Conservation (phyloP, 2,888 invertebrate genomes). For the Drosophila flavopinicola region DNA sequence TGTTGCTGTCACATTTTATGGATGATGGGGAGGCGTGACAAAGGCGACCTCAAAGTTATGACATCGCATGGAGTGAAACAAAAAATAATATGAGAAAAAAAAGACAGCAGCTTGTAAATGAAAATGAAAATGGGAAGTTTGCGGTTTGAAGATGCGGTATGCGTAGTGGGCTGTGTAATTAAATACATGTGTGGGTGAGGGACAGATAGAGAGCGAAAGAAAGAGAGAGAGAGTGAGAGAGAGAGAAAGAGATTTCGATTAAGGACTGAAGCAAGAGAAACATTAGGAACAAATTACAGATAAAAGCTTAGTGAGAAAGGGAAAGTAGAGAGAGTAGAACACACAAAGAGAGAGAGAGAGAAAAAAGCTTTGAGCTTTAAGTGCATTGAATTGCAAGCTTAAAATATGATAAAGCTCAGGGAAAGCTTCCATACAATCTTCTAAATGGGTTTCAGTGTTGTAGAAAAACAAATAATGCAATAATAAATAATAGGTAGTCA, state of each 20-base stretch:
- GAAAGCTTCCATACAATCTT: background rate
- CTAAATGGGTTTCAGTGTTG: too few species aligned
- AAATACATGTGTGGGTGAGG: constrained; percentile 7
- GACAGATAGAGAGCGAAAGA: too few species aligned
- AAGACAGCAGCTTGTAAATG: constrained; percentile 29
- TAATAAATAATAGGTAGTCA: too few species aligned
- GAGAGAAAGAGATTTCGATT: constrained; percentile 6
- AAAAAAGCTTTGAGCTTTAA: background rate
- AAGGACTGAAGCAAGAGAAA: constrained; percentile 4
- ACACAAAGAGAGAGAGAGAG: background rate
- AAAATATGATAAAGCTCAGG: background rate
- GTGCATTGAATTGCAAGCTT: background rate
- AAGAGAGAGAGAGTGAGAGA: background rate
- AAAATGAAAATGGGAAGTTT: constrained; percentile 51
- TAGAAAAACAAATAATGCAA: too few species aligned
- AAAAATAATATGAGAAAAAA: constrained; percentile 16
- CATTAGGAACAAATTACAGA: background rate
- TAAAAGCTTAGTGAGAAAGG: background rate
- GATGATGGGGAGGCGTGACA: constrained; percentile 32
- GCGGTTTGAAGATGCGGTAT: constrained; percentile 33
- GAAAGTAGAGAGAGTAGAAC: background rate
- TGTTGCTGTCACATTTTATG: constrained; percentile 37
- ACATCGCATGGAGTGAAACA: constrained; percentile 29
- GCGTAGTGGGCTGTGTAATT: constrained; percentile 53
- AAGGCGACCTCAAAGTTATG: constrained; percentile 55